Percentiles rank a stretch among this genome's conserved stretches.
These are phyloP conservation scores for Gryllus longicercus DNA, from an alignment of 2,888 invertebrate species.

Conservation along the genomic window DNA sequence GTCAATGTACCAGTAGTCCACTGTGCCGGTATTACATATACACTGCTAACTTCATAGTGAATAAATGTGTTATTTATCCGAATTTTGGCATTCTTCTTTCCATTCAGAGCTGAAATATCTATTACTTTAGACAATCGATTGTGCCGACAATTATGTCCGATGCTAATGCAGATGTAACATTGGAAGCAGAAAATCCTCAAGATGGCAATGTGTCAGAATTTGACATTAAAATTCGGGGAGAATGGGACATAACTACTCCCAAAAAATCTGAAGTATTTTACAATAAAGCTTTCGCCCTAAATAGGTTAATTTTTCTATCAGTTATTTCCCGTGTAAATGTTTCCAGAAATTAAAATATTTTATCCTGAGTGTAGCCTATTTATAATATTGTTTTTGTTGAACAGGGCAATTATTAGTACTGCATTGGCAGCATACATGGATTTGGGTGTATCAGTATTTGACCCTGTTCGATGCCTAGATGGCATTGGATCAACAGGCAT, in stretches of 20 bases:
- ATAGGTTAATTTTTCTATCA: constrained; percentile 26
- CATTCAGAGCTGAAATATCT: no score
- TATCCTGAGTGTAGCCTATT: background rate
- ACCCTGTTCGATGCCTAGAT: constrained; percentile 40
- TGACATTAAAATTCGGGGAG: constrained; percentile 3
- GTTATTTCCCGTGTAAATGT: no score
- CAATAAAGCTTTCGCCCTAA: constrained; percentile 24
- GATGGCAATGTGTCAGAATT: background rate
- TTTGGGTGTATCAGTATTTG: constrained; percentile 37
- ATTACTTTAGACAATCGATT: no score
- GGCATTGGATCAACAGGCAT: constrained; percentile 37
- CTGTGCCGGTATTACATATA: no score
- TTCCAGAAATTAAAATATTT: background rate
- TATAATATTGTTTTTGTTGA: constrained; percentile 28
- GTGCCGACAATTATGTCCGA: no score
- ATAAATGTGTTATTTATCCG: no score
- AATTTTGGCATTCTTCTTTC: no score
- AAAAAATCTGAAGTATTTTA: constrained; percentile 32
- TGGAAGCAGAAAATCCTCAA: no score
- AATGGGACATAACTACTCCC: constrained; percentile 18
- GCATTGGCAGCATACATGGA: constrained; percentile 37
- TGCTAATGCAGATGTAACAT: no score
- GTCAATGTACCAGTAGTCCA: no score
- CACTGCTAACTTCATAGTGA: no score
- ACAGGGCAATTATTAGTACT: constrained; percentile 37